Evolutionary conservation across 2,113 vertebrate species (phyloP).

Genomic region (Acanthisitta chloris): DNA sequence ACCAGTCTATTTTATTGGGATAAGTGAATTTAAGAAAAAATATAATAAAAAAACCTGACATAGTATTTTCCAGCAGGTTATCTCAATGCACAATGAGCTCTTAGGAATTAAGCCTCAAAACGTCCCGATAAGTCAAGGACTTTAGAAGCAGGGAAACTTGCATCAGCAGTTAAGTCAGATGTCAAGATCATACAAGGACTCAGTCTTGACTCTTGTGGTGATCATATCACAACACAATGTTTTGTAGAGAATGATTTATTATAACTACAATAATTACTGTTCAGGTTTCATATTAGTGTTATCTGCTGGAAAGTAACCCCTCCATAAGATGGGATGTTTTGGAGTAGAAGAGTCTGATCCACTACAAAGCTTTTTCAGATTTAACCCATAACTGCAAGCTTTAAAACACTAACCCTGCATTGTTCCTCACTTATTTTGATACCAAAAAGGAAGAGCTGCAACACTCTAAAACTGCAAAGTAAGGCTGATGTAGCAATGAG

Average conservation of each 20-base stretch:
- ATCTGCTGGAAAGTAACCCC: background rate
- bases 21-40: background rate
- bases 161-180: background rate
- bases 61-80: background rate
- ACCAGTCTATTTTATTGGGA: background rate
- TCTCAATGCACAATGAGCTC: background rate
- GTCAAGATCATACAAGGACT: background rate
- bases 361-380: background rate
- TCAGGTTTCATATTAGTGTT: background rate
- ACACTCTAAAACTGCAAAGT: background rate
- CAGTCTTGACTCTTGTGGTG: background rate
- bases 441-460: background rate
- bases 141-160: background rate
- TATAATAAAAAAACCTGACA: background rate
- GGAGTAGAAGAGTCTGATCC: background rate
- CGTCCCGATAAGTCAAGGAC: background rate
- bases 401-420: background rate
- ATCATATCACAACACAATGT: background rate
- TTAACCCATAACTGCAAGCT: background rate
- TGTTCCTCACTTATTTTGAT: background rate
- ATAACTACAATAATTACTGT: background rate
- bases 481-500: background rate
- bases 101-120: background rate
- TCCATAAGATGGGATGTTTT: background rate
- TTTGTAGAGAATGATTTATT: background rate